Base-by-base conservation (phyloP, 2,888 invertebrate genomes). In the Anoncus sp. region DNA sequence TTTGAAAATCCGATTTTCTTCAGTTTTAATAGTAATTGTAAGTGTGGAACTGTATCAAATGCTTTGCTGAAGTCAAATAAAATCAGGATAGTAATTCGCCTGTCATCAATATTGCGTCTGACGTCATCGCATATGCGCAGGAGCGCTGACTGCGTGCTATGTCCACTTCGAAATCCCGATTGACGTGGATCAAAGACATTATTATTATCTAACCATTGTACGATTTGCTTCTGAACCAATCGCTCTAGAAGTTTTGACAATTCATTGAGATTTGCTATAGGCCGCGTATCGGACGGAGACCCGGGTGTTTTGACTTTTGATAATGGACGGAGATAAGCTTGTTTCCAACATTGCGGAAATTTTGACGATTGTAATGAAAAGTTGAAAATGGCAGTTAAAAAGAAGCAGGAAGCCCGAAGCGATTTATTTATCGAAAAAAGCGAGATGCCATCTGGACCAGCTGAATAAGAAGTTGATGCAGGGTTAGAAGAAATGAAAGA, bases 291-390 rank as follows among this genome's bases (percentile, higher is more conserved):
- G 0, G 55, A 67, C 1, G 24, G 43, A 1, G 55, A 27, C 0
- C 5, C 9, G 1, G 72, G 63, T 0, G 24, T 5, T 6, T 57
- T 63, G 1, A 47, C 12, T 12, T 72, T 63, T 0, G 47, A 31
- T 0, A 72, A 16, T 1, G 72, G 72, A 2, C 55, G 16, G 0
- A 72, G 45, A 2, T 27, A 40, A 0, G 57, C 63, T 4, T 2
- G 6, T 9, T 72, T 72, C 72, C 72, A 65, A 7, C 12, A n/a
- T 10, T 20, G 1, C 0, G 62, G 45, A 24, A 59, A 59, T n/a
- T n/a, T n/a, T n/a, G n/a, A n/a, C n/a, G n/a, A n/a, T n/a, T n/a
- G n/a, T n/a, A n/a, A n/a, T n/a, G n/a, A n/a, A n/a, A n/a, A n/a
- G n/a, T n/a, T n/a, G n/a, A n/a, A n/a, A n/a, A n/a, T n/a, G n/a